These are phyloP conservation scores for Conomelus anceps DNA, from an alignment of 2,888 invertebrate species.

Conservation along the genomic window DNA sequence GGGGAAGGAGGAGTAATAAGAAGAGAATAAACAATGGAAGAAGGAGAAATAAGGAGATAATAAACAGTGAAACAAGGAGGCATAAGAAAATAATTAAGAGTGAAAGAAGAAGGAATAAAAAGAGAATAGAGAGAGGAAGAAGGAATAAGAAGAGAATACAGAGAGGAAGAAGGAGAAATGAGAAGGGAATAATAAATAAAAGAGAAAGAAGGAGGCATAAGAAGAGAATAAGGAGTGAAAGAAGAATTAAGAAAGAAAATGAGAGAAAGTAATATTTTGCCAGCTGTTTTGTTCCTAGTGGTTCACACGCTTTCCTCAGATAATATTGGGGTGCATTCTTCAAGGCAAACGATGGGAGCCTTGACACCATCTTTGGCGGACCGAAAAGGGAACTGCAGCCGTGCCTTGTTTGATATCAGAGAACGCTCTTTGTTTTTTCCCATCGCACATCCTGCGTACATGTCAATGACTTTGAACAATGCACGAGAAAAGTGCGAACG, in stretches of 20 bases:
- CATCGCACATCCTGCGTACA: background rate
- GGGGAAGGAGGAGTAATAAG: no score
- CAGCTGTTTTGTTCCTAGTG: background rate
- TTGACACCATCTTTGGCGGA: background rate
- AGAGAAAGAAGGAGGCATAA: no score
- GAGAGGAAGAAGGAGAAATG: no score
- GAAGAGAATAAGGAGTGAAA: no score
- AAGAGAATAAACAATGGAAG: no score
- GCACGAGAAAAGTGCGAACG: background rate
- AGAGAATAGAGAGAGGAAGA: no score
- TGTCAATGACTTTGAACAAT: background rate
- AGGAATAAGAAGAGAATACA: no score
- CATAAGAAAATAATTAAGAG: no score
- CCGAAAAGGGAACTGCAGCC: background rate
- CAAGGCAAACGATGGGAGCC: background rate
- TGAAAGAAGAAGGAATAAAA: no score
- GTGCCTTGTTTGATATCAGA: background rate
- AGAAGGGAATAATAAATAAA: no score
- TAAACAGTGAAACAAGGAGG: no score
- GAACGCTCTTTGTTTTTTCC: background rate
- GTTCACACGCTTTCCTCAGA: background rate
- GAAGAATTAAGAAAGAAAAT: background rate
- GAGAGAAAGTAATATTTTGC: background rate
- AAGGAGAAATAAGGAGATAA: no score
- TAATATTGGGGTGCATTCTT: background rate